These are phyloP conservation scores for Muricea muricata DNA, from an alignment of 92 coral and sea anemone species.

Conservation along the genomic window DNA sequence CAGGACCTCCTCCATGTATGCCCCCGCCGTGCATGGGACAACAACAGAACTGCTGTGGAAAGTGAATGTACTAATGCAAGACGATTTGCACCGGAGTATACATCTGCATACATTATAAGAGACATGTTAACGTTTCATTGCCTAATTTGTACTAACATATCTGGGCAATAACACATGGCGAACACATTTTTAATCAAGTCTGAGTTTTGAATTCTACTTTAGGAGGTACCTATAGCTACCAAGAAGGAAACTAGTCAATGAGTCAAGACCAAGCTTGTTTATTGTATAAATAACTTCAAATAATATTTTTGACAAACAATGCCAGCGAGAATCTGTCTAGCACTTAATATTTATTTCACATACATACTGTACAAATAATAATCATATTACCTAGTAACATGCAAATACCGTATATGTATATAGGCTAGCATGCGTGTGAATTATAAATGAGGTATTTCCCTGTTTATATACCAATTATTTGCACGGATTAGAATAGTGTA, in stretches of 20 bases:
- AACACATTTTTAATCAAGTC: neutral
- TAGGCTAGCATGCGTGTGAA: no score
- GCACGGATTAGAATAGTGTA: no score
- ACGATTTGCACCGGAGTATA: neutral
- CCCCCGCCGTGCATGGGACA: constrained; percentile 43
- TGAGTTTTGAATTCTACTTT: neutral
- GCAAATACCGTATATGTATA: no score
- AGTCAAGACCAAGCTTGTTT: neutral
- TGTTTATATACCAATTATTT: no score
- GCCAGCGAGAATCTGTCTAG: neutral
- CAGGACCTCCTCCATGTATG: constrained; percentile 28
- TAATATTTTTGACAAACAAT: neutral
- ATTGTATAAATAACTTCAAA: neutral
- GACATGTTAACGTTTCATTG: neutral
- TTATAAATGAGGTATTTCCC: no score
- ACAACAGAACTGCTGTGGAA: constrained; percentile 26
- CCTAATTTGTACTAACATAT: neutral
- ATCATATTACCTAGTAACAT: no score
- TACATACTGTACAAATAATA: neutral
- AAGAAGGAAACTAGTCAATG: neutral
- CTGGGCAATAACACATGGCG: neutral
- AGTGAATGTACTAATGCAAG: neutral
- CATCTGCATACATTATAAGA: neutral
- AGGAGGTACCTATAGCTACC: neutral
- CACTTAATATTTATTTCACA: neutral